Percentiles rank a stretch among this genome's conserved stretches.
phyloP scores from a whole-genome alignment of 2,888 invertebrate genomes.

The Lasius fuliginosus region DNA sequence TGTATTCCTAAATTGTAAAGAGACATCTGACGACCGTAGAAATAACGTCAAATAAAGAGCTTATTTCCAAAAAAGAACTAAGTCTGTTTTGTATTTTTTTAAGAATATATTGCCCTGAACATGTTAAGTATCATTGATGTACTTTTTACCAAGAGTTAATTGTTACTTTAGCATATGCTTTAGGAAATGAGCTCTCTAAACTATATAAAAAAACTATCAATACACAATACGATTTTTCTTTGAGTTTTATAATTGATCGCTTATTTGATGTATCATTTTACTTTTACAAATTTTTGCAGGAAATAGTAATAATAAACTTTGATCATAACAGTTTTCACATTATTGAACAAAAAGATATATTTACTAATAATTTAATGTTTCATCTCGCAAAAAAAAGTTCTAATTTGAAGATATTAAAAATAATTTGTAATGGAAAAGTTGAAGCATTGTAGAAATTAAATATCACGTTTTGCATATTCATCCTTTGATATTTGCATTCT shows the following conservation, averaged over 20 bases:
- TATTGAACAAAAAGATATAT: background rate
- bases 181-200: background rate
- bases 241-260: background rate
- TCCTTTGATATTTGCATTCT: background rate
- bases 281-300: background rate
- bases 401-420: background rate
- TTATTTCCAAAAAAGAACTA: background rate
- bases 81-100: background rate
- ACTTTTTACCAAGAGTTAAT: background rate
- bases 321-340: background rate
- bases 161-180: background rate
- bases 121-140: background rate
- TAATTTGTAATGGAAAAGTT: background rate
- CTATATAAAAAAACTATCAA: background rate
- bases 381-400: background rate
- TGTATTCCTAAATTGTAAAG: slow-evolving; percentile 7
- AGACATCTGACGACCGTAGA: background rate
- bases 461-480: background rate
- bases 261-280: background rate
- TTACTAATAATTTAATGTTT: background rate
- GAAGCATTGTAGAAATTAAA: slow-evolving; percentile 2
- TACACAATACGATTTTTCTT: background rate
- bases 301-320: background rate
- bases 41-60: background rate
- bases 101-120: background rate